phyloP scores from a whole-genome alignment of 2,113 vertebrate genomes.

The Corythornis cristatus region DNA sequence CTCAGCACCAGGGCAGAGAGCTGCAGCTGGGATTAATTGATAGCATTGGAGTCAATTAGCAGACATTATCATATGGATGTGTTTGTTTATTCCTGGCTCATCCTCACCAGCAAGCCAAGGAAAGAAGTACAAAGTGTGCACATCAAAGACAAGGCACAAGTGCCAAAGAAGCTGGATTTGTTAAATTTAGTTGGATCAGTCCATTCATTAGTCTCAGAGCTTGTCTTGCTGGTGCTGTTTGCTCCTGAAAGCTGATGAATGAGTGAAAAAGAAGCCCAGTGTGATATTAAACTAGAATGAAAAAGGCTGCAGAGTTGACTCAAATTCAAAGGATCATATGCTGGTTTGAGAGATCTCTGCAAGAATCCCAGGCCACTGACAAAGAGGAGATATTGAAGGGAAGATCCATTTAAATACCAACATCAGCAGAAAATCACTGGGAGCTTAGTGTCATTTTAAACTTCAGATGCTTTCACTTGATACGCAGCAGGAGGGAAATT shows the following conservation, averaged over 20 bases:
- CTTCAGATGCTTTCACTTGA: slow-evolving; percentile 26
- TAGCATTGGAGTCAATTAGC: background rate
- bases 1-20: background rate
- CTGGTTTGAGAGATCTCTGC: background rate
- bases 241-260: background rate
- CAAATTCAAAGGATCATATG: background rate
- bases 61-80: background rate
- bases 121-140: background rate
- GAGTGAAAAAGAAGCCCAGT: background rate
- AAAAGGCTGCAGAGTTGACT: slow-evolving; percentile 9
- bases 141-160: background rate
- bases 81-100: background rate
- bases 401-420: background rate
- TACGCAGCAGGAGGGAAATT: slow-evolving; percentile 33
- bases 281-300: background rate
- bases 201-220: background rate
- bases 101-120: background rate
- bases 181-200: background rate
- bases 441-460: slow-evolving; percentile 19
- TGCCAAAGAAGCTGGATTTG: background rate
- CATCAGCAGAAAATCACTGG: slow-evolving; percentile 14
- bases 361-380: background rate
- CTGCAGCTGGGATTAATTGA: background rate
- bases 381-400: background rate
- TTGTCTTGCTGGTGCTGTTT: background rate